A percentile compares a stretch with the other conserved stretches of the same genome.
These are phyloP conservation scores for Laticauda colubrina DNA, from an alignment of 2,113 vertebrate genomes.

Conservation along the genomic window DNA sequence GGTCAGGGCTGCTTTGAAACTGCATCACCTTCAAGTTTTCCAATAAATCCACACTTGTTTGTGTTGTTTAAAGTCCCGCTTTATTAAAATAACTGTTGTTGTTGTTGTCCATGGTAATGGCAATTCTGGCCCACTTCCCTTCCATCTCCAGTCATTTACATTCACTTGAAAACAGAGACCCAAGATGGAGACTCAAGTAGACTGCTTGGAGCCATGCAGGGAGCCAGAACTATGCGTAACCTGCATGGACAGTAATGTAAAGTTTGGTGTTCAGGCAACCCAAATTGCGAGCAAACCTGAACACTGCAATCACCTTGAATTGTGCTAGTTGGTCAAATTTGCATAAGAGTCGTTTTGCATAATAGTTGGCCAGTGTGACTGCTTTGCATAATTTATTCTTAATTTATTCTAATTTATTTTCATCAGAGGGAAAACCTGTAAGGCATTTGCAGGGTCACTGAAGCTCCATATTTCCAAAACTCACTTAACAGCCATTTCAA, in stretches of 20 bases:
- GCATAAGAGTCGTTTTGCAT: slow-evolving; percentile 11
- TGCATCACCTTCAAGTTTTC: not conserved
- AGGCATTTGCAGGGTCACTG: not conserved
- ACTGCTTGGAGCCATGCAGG: not conserved
- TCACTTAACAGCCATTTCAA: not conserved
- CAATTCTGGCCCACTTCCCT: not conserved
- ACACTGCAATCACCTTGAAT: not conserved
- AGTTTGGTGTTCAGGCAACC: not conserved
- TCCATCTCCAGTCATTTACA: slow-evolving; percentile 1
- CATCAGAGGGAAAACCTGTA: not conserved
- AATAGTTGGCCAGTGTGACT: not conserved
- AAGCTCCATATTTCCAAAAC: not conserved
- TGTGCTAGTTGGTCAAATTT: not conserved
- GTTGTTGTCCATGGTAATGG: not conserved
- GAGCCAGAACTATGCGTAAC: not conserved
- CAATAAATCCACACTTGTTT: slow-evolving; percentile 5
- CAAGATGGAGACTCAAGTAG: no score
- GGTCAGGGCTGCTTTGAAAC: not conserved
- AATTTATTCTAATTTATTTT: not conserved
- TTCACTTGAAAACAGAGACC: slow-evolving; percentile 11
- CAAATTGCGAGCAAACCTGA: not conserved
- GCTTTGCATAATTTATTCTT: slow-evolving; percentile 8
- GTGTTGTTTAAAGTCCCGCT: slow-evolving; percentile 18
- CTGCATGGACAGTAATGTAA: not conserved
- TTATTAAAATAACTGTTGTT: slow-evolving; percentile 21